These are phyloP conservation scores for Lycia hirtaria DNA, from an alignment of 2,888 invertebrate genomes.

Conservation along the genomic window DNA sequence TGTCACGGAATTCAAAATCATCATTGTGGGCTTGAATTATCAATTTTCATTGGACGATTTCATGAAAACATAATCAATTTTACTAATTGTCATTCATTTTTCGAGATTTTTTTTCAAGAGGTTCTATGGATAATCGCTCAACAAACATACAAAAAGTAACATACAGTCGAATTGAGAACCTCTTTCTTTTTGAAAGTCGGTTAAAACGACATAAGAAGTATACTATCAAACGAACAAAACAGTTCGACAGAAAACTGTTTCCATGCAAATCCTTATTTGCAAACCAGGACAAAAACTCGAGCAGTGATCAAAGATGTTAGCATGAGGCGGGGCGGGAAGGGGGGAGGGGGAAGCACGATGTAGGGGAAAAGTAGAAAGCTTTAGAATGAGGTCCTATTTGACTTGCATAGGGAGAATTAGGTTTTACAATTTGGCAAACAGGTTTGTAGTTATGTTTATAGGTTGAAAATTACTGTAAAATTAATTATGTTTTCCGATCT, in stretches of 20 bases:
- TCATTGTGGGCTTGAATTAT: too few species aligned
- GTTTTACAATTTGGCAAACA: constrained; percentile 8
- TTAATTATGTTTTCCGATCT: too few species aligned
- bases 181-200: too few species aligned
- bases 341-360: neutral
- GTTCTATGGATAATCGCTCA: too few species aligned
- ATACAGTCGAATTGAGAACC: too few species aligned
- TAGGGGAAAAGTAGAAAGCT: constrained; percentile 1
- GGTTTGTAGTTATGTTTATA: neutral
- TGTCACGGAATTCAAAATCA: too few species aligned
- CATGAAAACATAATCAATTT: too few species aligned
- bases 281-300: constrained; percentile 47
- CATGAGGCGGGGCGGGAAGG: constrained; percentile 13
- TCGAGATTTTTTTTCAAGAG: too few species aligned
- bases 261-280: constrained; percentile 64
- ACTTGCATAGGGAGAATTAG: constrained; percentile 19
- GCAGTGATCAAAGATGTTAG: constrained; percentile 39
- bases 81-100: too few species aligned
- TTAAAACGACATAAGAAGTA: too few species aligned
- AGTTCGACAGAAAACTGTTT: constrained; percentile 57
- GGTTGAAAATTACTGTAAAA: neutral
- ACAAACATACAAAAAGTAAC: too few species aligned
- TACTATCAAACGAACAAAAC: constrained; percentile 40
- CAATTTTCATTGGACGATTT: too few species aligned
- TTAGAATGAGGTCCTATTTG: constrained; percentile 3